These are phyloP conservation scores for Arrhamphus sclerolepis DNA, from an alignment of 2,797 vertebrate species.

Conservation along the genomic window DNA sequence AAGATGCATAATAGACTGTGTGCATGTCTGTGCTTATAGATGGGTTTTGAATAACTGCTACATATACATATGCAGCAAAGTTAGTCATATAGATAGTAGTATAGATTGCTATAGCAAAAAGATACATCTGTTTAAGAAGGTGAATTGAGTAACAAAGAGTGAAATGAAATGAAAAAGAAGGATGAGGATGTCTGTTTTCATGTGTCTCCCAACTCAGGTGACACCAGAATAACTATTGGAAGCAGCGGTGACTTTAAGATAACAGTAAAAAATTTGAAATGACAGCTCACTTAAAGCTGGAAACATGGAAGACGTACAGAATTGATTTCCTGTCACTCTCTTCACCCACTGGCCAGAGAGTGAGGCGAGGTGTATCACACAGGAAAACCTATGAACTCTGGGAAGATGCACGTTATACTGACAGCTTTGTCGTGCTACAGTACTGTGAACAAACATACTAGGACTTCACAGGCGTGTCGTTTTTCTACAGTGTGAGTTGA, in stretches of 20 bases:
- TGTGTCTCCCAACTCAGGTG: constrained; percentile 10
- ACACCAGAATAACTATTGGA: constrained; percentile 22
- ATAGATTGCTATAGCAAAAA: constrained; percentile 18
- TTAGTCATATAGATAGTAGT: constrained; percentile 31
- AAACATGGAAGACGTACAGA: constrained; percentile 61
- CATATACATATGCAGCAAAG: constrained; percentile 35
- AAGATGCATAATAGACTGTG: constrained; percentile 46
- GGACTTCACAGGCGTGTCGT: constrained; percentile 38
- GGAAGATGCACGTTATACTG: constrained; percentile 11
- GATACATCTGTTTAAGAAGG: constrained; percentile 24
- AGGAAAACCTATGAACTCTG: constrained; percentile 19
- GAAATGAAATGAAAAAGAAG: constrained; percentile 16
- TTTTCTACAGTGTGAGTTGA: constrained; percentile 33
- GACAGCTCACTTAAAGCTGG: constrained; percentile 41
- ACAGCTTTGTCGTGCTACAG: constrained; percentile 46
- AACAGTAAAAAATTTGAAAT: constrained; percentile 46
- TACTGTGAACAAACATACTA: constrained; percentile 31
- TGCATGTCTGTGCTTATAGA: constrained; percentile 56
- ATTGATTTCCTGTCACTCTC: constrained; percentile 40
- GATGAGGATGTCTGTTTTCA: constrained; percentile 1
- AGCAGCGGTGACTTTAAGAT: constrained; percentile 50
- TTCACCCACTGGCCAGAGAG: constrained; percentile 42
- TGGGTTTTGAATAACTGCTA: constrained; percentile 49
- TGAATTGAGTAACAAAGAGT: constrained; percentile 22
- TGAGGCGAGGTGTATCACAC: constrained; percentile 12